Conservation (phyloP, 2,888 invertebrate species). For the Ormyrus labotus region DNA sequence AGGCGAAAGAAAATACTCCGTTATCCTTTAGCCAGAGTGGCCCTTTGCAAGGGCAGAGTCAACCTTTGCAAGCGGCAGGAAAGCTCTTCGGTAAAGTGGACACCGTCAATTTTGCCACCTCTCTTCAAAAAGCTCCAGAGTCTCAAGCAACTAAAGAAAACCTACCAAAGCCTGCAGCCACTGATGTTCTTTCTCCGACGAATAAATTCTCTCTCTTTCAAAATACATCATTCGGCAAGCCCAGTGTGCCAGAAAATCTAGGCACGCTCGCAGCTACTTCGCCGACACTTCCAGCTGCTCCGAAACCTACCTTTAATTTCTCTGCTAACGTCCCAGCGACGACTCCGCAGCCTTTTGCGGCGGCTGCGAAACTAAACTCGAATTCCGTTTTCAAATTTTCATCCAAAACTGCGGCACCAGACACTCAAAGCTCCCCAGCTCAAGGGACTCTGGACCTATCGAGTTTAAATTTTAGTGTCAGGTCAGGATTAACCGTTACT, state of each 20-base stretch:
- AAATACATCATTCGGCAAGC: conserved; percentile 14
- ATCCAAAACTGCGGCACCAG: conserved; percentile 11
- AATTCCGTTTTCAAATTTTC: conserved; percentile 33
- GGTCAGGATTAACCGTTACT: conserved; percentile 26
- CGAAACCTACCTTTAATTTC: conserved; percentile 42
- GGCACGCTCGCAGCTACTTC: neutral
- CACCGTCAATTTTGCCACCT: conserved; percentile 46
- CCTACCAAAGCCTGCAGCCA: neutral
- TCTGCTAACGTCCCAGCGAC: neutral
- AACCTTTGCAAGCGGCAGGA: neutral
- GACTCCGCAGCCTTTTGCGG: neutral
- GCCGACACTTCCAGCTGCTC: neutral
- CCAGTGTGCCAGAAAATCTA: neutral
- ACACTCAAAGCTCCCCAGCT: neutral
- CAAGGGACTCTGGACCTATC: conserved; percentile 29
- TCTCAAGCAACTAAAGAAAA: conserved; percentile 1
- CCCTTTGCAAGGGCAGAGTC: neutral
- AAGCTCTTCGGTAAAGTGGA: conserved; percentile 55
- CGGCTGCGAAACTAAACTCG: conserved; percentile 27
- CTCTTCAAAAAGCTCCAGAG: conserved; percentile 20
- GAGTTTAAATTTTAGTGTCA: conserved; percentile 24
- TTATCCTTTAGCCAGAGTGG: conserved; percentile 6
- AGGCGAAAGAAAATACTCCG: conserved; percentile 31
- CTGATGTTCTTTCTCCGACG: neutral
- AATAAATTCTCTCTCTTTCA: conserved; percentile 23